These are phyloP conservation scores for Smithornis capensis DNA, from an alignment of 2,113 vertebrate species.

Conservation along the genomic window DNA sequence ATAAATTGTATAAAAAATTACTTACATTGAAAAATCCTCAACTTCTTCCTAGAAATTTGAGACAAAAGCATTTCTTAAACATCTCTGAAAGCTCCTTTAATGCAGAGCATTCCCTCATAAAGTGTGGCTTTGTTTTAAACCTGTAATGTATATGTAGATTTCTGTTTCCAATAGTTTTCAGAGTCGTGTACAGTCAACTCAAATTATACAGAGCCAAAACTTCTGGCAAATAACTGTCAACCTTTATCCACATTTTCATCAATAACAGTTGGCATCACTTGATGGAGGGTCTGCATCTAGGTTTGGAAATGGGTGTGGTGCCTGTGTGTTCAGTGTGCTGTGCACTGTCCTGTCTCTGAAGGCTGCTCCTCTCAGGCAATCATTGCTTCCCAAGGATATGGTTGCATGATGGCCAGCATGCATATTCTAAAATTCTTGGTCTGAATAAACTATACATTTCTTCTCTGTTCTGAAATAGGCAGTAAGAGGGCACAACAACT, in stretches of 20 bases:
- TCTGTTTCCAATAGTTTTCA: slow-evolving; percentile 19
- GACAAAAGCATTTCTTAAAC: background rate
- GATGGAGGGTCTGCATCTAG: background rate
- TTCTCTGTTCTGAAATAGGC: background rate
- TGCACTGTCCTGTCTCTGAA: background rate
- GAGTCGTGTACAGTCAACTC: background rate
- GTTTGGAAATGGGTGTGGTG: background rate
- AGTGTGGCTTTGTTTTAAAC: background rate
- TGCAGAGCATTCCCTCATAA: background rate
- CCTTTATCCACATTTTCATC: background rate
- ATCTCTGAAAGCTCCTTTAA: background rate
- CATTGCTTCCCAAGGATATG: background rate
- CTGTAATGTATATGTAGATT: background rate
- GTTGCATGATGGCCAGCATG: background rate
- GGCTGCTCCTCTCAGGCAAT: background rate
- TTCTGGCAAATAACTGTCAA: slow-evolving; percentile 12
- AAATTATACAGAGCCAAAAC: slow-evolving; percentile 1
- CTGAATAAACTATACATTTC: background rate
- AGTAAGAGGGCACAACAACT: background rate
- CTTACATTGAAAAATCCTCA: background rate
- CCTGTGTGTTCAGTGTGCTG: background rate
- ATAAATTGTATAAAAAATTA: background rate
- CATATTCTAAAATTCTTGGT: background rate
- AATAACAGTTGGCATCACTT: background rate
- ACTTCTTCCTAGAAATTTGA: background rate